Conservation (phyloP, 2,797 vertebrate genomes). For the Champsocephalus esox region DNA sequence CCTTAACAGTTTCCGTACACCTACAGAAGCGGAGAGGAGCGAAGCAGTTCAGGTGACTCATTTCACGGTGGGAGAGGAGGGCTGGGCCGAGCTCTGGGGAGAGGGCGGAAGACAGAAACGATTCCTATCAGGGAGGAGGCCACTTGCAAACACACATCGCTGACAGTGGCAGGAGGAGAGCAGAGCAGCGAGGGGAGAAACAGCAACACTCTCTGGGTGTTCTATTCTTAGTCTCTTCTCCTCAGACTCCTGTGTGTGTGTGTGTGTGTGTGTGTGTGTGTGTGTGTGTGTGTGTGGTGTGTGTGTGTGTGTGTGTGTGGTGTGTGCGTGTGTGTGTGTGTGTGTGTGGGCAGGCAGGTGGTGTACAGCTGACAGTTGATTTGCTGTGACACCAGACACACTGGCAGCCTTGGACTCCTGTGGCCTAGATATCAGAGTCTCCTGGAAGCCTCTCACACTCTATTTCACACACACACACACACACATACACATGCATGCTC, state of each 20-base stretch:
- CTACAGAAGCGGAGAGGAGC: slow-evolving; percentile 33
- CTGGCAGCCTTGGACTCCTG: slow-evolving; percentile 80
- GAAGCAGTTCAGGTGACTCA: slow-evolving; percentile 71
- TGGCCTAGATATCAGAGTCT: slow-evolving; percentile 80
- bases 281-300: slow-evolving; percentile 2
- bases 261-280: slow-evolving; percentile 35
- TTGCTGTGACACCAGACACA: slow-evolving; percentile 85
- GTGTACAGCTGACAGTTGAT: slow-evolving; percentile 84
- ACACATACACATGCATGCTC: slow-evolving; percentile 20
- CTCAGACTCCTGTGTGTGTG: slow-evolving; percentile 63
- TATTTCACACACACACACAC: slow-evolving; percentile 32
- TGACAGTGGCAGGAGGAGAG: slow-evolving; percentile 71
- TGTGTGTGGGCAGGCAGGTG: slow-evolving; percentile 73
- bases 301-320: slow-evolving; percentile 32
- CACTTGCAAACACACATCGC: slow-evolving; percentile 56
- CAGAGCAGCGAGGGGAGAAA: slow-evolving; percentile 47
- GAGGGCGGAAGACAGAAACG: slow-evolving; percentile 47
- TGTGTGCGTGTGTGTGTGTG: slow-evolving; percentile 26
- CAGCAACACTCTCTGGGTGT: slow-evolving; percentile 74
- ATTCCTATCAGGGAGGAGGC: slow-evolving; percentile 69
- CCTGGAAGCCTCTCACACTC: slow-evolving; percentile 67
- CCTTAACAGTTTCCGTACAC: slow-evolving; percentile 31
- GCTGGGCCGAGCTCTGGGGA: slow-evolving; percentile 58
- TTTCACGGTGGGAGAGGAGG: slow-evolving; percentile 63
- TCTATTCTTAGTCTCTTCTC: slow-evolving; percentile 81